These are phyloP conservation scores for Myanophis thanlyinensis DNA, from an alignment of 2,113 vertebrate species.

Conservation along the genomic window DNA sequence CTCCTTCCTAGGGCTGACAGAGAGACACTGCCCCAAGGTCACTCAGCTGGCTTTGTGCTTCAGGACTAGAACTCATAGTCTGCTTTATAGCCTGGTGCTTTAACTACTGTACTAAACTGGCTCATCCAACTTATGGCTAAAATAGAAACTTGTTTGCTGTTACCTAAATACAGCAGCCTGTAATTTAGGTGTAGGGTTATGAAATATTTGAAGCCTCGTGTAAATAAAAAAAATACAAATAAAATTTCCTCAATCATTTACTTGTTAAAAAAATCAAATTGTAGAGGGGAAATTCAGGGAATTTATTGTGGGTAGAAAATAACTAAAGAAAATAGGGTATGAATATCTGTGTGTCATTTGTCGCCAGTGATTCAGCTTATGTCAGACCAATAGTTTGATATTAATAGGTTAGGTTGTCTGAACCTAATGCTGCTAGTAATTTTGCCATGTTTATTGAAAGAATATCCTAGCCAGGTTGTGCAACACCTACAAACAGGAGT, in stretches of 20 bases:
- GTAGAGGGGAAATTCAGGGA: background rate
- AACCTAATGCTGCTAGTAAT: background rate
- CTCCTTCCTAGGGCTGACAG: background rate
- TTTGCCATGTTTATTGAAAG: background rate
- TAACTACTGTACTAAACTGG: background rate
- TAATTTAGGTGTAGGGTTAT: background rate
- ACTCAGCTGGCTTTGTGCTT: background rate
- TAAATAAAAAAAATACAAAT: background rate
- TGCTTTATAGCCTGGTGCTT: background rate
- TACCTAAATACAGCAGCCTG: background rate
- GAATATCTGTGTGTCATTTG: background rate
- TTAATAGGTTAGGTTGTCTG: background rate
- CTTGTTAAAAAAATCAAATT: background rate
- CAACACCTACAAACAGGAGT: background rate
- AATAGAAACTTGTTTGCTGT: background rate
- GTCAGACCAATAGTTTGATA: background rate
- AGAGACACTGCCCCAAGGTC: background rate
- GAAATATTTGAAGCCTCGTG: background rate
- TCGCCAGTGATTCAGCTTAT: background rate
- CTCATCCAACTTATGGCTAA: background rate
- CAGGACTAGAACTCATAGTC: background rate
- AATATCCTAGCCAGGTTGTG: background rate
- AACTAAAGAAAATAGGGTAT: background rate
- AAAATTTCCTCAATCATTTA: background rate
- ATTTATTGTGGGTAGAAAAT: background rate